Evolutionary conservation across 92 coral and sea anemone genomes (phyloP), one percentile per base, ranked within the genome.

Genomic region (Porites divaricata): DNA sequence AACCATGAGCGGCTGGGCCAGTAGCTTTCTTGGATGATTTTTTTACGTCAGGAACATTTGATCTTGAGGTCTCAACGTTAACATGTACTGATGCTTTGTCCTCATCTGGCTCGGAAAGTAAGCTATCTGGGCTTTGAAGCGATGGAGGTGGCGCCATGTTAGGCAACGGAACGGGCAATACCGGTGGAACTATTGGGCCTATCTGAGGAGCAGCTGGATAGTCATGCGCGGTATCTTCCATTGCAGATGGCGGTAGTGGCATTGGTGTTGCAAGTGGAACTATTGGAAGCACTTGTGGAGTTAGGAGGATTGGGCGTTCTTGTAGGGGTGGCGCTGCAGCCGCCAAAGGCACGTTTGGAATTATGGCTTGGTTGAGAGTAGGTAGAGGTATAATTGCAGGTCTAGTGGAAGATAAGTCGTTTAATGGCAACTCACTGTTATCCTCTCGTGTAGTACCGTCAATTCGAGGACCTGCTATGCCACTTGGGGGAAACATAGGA

Each of bases 81-180:
- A 97, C 96, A 62, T 91, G 95, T 64, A 97, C 97, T 1, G 99
- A 97, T 15, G 99, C 98, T 57, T 95, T 89, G 25, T 95, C 95
- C 9, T 86, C 96, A 17, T 91, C 95, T 24, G 82, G 86, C 67
- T 66, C 85, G 21, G 87, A 78, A 45, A 77, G 21, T 49, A 87
- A 67, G 49, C 88, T 64, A 8, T 72, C 79, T 64, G 74, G 25
- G 25, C 26, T 53, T 50, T 80, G 63, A 26, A 52, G 22, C 52
- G 89, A 22, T 1, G 87, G 74, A 63, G 64, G 51, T 26, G 89
- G 92, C 14, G 88, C 72, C 48, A 13, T n/a, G 14, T 24, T 50
- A 2, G 89, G 79, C 51, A 63, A 70, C n/a, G 86, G 62, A 78
- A 82, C 22, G 63, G 91, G 77, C 9, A 52, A 51, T 53, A 79